These are phyloP conservation scores for Hemicordylus capensis DNA, from an alignment of 2,113 vertebrate species.

Conservation along the genomic window DNA sequence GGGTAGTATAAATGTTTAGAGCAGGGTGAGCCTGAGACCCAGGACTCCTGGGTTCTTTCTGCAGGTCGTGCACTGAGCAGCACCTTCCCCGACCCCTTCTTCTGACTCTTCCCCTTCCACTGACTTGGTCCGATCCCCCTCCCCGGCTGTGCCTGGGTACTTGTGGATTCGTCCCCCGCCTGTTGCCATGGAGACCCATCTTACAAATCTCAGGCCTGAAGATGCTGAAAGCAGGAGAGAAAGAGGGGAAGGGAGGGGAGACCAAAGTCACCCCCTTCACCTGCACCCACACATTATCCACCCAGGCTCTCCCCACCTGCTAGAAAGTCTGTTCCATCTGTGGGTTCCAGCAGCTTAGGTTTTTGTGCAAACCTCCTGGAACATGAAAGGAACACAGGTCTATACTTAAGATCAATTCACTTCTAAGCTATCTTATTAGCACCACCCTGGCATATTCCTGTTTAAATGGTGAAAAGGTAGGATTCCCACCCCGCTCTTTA, in stretches of 20 bases:
- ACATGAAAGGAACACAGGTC: neutral
- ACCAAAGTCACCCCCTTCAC: neutral
- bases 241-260: neutral
- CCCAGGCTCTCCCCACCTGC: neutral
- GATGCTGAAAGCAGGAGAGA: neutral
- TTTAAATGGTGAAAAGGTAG: neutral
- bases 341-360: neutral
- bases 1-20: neutral
- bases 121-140: neutral
- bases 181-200: constrained; percentile 34
- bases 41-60: neutral
- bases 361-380: neutral
- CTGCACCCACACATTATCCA: neutral
- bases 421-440: neutral
- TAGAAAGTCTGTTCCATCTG: neutral
- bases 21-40: neutral
- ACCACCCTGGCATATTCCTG: no score
- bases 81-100: neutral
- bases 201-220: constrained; percentile 31
- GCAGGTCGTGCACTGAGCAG: neutral
- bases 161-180: constrained; percentile 28
- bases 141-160: constrained; percentile 13
- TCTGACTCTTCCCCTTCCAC: neutral
- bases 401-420: neutral
- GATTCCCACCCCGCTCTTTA: neutral